phyloP scores from a whole-genome alignment of 2,113 vertebrate genomes.

The Stegastes partitus region DNA sequence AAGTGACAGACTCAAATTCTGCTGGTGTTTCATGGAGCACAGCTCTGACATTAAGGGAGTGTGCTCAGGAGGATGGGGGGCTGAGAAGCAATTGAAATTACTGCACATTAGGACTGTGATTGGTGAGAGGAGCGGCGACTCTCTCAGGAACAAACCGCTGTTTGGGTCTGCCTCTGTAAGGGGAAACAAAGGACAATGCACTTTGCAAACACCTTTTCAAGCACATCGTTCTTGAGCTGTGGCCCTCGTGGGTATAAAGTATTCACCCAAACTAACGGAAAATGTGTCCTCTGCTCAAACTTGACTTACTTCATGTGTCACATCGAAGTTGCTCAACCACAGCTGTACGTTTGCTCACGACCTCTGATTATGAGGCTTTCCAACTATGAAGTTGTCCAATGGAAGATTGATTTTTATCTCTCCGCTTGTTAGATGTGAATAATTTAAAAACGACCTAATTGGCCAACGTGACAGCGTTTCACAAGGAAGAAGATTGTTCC shows the following conservation, averaged over 20 bases:
- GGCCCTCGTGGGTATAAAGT: not conserved
- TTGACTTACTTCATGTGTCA: slow-evolving; percentile 28
- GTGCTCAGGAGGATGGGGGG: slow-evolving; percentile 53
- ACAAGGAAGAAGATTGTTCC: not conserved
- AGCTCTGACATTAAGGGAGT: slow-evolving; percentile 76
- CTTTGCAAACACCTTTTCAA: slow-evolving; percentile 41
- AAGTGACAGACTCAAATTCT: slow-evolving; percentile 86
- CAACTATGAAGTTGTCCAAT: not conserved
- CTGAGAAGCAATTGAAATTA: slow-evolving; percentile 67
- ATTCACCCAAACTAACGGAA: slow-evolving; percentile 42
- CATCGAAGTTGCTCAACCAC: slow-evolving; percentile 11
- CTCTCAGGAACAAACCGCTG: slow-evolving; percentile 38
- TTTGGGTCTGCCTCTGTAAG: slow-evolving; percentile 37
- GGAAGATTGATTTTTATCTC: not conserved
- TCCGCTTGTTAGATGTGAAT: not conserved
- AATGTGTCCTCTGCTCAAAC: slow-evolving; percentile 42
- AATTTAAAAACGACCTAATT: not conserved
- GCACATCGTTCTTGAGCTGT: slow-evolving; percentile 5
- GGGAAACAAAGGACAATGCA: slow-evolving; percentile 50
- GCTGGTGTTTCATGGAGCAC: slow-evolving; percentile 76
- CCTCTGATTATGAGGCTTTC: not conserved
- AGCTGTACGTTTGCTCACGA: not conserved
- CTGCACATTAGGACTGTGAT: slow-evolving; percentile 66
- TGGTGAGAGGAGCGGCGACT: slow-evolving; percentile 40
- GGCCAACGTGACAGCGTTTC: not conserved